A percentile compares a stretch with the other conserved stretches of the same genome.
Conservation (phyloP, 2,113 vertebrate genomes). For the Indri indri region DNA sequence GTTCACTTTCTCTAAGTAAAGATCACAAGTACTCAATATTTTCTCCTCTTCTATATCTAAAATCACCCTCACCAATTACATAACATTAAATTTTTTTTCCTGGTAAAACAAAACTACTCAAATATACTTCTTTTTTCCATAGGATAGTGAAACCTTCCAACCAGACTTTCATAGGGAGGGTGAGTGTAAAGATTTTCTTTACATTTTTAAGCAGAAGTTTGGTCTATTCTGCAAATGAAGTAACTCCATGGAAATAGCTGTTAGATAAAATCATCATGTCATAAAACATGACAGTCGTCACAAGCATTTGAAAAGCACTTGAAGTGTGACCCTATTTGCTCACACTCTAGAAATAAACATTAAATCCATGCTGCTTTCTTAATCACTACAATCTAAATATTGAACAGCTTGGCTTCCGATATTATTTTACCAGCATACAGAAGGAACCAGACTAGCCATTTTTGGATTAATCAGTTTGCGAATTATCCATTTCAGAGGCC, state of each 20-base stretch:
- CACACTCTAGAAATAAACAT: conserved; percentile 56
- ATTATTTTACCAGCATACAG: conserved; percentile 55
- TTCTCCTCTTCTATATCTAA: background rate
- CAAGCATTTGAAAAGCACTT: conserved; percentile 49
- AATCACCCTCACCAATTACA: background rate
- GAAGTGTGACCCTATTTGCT: conserved; percentile 48
- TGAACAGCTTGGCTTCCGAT: conserved; percentile 40
- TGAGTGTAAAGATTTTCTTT: conserved; percentile 20
- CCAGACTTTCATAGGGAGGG: background rate
- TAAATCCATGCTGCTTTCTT: conserved; percentile 56
- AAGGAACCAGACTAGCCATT: conserved; percentile 39
- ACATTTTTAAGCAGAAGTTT: conserved; percentile 33
- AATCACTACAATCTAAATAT: conserved; percentile 59
- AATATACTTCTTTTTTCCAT: background rate
- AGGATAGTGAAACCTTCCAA: background rate
- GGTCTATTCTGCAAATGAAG: conserved; percentile 9
- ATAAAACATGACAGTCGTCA: conserved; percentile 53
- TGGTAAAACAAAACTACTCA: conserved; percentile 18
- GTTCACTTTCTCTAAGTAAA: conserved; percentile 14
- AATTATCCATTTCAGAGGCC: conserved; percentile 14
- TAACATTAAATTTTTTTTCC: background rate
- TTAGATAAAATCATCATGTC: conserved; percentile 53
- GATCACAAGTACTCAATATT: background rate
- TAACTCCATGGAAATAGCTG: background rate
- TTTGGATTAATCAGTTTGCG: conserved; percentile 14